Percentiles rank a stretch among this genome's conserved stretches.
These are phyloP conservation scores for Erebia palarica DNA, from an alignment of 2,888 invertebrate genomes.

Conservation along the genomic window DNA sequence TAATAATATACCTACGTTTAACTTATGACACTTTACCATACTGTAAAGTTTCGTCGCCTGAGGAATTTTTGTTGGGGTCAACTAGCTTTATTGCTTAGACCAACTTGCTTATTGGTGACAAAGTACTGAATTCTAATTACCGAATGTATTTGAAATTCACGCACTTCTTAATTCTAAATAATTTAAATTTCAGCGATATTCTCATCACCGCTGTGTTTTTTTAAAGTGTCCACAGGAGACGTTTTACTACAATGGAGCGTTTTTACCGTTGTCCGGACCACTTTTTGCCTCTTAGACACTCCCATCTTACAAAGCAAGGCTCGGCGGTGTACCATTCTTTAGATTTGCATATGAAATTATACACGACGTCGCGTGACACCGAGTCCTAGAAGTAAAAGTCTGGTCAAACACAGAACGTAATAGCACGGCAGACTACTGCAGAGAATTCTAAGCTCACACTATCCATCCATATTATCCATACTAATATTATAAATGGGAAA, in stretches of 20 bases:
- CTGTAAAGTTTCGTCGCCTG: too few species aligned
- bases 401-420: too few species aligned
- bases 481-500: too few species aligned
- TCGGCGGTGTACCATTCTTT: background rate
- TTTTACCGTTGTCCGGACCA: slow-evolving; percentile 21
- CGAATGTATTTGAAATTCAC: too few species aligned
- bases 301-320: slow-evolving; percentile 13
- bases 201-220: background rate
- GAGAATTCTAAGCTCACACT: slow-evolving; percentile 14
- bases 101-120: too few species aligned
- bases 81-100: too few species aligned
- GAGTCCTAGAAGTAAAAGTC: background rate
- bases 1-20: too few species aligned
- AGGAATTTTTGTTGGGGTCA: too few species aligned
- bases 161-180: background rate
- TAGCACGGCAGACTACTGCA: slow-evolving; percentile 10
- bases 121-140: background rate
- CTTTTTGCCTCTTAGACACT: slow-evolving; percentile 24
- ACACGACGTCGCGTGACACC: background rate
- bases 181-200: background rate
- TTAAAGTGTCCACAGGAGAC: background rate
- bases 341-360: slow-evolving; percentile 28
- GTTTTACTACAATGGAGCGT: background rate
- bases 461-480: too few species aligned
- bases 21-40: too few species aligned